These are phyloP conservation scores for Thereva nobilitata DNA, from an alignment of 2,888 invertebrate species.

Conservation along the genomic window DNA sequence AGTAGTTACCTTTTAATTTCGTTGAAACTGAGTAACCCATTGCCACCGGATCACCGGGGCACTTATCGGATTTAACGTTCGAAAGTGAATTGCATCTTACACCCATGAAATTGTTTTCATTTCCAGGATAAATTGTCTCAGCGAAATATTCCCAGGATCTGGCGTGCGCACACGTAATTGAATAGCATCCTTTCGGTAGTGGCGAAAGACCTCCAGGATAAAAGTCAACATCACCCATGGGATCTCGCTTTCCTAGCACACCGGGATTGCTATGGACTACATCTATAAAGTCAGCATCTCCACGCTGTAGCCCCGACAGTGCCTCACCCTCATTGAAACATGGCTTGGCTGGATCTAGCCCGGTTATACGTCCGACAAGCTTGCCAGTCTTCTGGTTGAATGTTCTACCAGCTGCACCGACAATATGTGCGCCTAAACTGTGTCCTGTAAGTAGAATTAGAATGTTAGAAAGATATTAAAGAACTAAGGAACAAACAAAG, in stretches of 20 bases:
- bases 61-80: slow-evolving; percentile 47
- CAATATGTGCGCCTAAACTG: slow-evolving; percentile 55
- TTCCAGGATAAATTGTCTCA: slow-evolving; percentile 51
- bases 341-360: slow-evolving; percentile 55
- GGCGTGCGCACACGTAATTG: slow-evolving; percentile 50
- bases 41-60: slow-evolving; percentile 46
- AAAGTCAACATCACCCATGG: slow-evolving; percentile 53
- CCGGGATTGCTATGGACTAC: slow-evolving; percentile 53
- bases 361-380: slow-evolving; percentile 52
- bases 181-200: slow-evolving; percentile 50
- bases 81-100: slow-evolving; percentile 48
- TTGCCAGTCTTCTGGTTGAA: slow-evolving; percentile 49
- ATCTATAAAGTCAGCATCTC: slow-evolving; percentile 54
- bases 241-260: slow-evolving; percentile 50
- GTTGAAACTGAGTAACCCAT: slow-evolving; percentile 53
- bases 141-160: slow-evolving; percentile 52
- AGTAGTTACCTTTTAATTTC: slow-evolving; percentile 53
- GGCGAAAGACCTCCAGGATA: slow-evolving; percentile 52
- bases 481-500: background rate
- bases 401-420: slow-evolving; percentile 51
- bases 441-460: slow-evolving; percentile 49
- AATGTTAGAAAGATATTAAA: background rate
- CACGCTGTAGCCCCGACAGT: slow-evolving; percentile 49
- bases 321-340: slow-evolving; percentile 52
- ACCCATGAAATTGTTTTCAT: slow-evolving; percentile 49